Conservation (phyloP, 2,888 invertebrate genomes). For the Lepidonotus clava region DNA sequence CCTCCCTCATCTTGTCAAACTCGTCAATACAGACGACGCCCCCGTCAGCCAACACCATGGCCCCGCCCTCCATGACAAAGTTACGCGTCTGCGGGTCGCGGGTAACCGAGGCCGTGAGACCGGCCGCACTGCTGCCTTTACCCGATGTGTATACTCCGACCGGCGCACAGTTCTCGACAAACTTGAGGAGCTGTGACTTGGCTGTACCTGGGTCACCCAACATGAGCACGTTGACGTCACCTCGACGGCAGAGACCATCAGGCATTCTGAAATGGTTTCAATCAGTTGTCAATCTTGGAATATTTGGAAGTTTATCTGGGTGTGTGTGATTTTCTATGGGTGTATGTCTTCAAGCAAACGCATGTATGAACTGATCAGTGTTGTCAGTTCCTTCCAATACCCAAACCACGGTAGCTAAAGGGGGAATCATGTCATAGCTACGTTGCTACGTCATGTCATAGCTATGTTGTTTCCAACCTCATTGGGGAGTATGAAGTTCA, state of each 20-base stretch:
- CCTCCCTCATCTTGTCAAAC: conserved; percentile 99
- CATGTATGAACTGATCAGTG: too few species aligned
- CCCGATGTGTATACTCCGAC: conserved; percentile 98
- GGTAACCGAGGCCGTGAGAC: conserved; percentile 97
- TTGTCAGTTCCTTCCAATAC: too few species aligned
- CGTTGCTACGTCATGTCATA: too few species aligned
- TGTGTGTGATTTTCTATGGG: too few species aligned
- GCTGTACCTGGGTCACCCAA: conserved; percentile 99
- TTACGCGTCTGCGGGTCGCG: conserved; percentile 95
- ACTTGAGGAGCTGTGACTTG: conserved; percentile 98
- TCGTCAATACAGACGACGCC: conserved; percentile 99
- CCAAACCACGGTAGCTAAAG: too few species aligned
- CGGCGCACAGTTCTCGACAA: conserved; percentile 96
- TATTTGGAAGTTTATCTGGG: too few species aligned
- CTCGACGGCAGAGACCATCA: conserved; percentile 96
- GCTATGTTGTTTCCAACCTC: too few species aligned
- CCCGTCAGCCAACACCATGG: conserved; percentile 99
- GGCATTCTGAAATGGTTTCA: conserved; percentile 86
- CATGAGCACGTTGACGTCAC: conserved; percentile 96
- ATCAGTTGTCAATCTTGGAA: too few species aligned
- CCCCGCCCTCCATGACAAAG: conserved; percentile 99
- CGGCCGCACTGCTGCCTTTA: conserved; percentile 99
- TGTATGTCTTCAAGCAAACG: too few species aligned
- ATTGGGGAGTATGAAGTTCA: too few species aligned
- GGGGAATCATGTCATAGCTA: too few species aligned